A percentile compares a stretch with the other conserved stretches of the same genome.
Evolutionary conservation across 2,888 invertebrate genomes (phyloP).

Genomic region (Yponomeuta cagnagella): DNA sequence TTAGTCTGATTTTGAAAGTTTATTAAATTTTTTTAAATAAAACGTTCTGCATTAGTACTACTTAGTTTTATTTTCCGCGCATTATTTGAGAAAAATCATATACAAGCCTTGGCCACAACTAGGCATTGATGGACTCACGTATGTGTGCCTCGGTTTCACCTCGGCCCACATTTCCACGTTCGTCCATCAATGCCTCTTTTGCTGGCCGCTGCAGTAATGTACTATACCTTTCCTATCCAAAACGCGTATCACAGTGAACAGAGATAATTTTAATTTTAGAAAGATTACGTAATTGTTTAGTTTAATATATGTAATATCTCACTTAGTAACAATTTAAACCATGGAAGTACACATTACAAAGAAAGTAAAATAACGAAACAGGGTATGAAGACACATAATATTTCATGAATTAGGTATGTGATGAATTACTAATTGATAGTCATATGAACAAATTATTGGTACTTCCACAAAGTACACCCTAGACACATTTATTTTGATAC

Average conservation of each 20-base stretch:
- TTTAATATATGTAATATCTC: not conserved
- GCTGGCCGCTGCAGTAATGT: too few species aligned
- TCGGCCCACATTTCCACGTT: too few species aligned
- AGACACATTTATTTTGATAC: not conserved
- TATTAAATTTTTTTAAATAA: too few species aligned
- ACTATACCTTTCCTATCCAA: not conserved
- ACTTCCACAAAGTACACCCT: not conserved
- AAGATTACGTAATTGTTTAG: not conserved
- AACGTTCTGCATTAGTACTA: too few species aligned
- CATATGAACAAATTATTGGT: not conserved
- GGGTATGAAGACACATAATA: not conserved
- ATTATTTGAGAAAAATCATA: too few species aligned
- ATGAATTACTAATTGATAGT: too few species aligned
- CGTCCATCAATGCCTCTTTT: too few species aligned
- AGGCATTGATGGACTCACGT: too few species aligned
- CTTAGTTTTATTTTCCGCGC: too few species aligned
- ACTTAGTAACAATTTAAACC: not conserved
- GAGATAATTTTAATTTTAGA: not conserved
- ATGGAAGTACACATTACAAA: not conserved
- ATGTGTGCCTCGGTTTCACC: too few species aligned
- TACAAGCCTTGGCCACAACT: too few species aligned
- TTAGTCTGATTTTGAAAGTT: too few species aligned
- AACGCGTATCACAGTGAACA: slow-evolving; percentile 4
- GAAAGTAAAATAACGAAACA: not conserved
- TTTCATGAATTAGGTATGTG: not conserved